A percentile compares a stretch with the other conserved stretches of the same genome.
Evolutionary conservation across 2,797 vertebrate genomes (phyloP).

Genomic region (Enteromius anoplus): DNA sequence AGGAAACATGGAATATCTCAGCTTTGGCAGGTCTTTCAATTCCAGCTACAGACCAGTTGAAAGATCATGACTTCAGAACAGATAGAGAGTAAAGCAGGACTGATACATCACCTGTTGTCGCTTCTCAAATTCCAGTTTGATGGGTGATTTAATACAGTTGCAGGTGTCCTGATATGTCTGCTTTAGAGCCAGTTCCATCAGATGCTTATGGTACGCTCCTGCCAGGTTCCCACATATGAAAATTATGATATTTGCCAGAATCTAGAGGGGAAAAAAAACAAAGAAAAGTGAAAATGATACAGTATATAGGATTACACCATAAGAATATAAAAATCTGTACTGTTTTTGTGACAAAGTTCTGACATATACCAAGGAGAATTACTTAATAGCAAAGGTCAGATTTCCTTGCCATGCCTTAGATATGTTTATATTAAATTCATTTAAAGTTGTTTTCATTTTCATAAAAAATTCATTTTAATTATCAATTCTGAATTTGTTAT

Average conservation of each 20-base stretch:
- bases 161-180: constrained; percentile 97
- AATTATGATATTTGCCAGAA: constrained; percentile 94
- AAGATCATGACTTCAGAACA: background rate
- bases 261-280: constrained; percentile 72
- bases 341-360: background rate
- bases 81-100: constrained; percentile 1
- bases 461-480: too few species aligned
- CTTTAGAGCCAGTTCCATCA: constrained; percentile 93
- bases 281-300: constrained; percentile 23
- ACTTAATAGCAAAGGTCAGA: background rate
- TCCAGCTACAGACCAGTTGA: background rate
- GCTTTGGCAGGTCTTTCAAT: constrained; percentile 7
- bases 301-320: background rate
- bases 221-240: constrained; percentile 96
- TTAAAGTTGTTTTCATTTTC: background rate
- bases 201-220: constrained; percentile 94
- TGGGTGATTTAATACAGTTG: constrained; percentile 97
- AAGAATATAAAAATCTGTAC: background rate
- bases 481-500: background rate
- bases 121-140: constrained; percentile 97
- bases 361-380: background rate
- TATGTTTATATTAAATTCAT: background rate
- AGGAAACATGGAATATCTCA: background rate
- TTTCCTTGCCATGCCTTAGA: background rate
- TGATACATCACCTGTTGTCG: constrained; percentile 87